Evolutionary conservation across 2,113 vertebrate genomes (phyloP).

Genomic region (Phoxinus phoxinus): DNA sequence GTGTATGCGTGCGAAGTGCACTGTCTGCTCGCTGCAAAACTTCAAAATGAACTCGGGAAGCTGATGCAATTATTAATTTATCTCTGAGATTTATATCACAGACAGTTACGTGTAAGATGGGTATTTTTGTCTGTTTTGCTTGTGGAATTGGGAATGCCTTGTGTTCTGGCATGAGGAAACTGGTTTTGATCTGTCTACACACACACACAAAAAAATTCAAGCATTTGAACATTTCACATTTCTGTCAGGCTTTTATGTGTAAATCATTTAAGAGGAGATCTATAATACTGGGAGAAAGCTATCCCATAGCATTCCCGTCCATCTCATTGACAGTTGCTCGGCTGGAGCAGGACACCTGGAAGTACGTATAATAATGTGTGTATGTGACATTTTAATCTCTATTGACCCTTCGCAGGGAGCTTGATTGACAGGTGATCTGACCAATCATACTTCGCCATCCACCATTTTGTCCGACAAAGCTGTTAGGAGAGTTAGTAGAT

Average conservation of each 20-base stretch:
- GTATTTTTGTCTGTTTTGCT: conserved; percentile 24
- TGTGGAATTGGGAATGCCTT: not conserved
- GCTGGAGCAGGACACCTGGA: not conserved
- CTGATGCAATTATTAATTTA: conserved; percentile 66
- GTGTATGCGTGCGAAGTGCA: conserved; percentile 47
- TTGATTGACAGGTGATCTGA: no score
- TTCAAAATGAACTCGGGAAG: conserved; percentile 66
- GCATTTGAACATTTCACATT: not conserved
- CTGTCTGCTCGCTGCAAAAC: conserved; percentile 59
- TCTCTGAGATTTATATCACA: conserved; percentile 47
- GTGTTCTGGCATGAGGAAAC: not conserved
- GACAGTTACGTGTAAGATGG: conserved; percentile 2
- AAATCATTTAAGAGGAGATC: not conserved
- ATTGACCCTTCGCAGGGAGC: no score
- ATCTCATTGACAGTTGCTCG: not conserved
- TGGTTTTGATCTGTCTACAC: conserved; percentile 12
- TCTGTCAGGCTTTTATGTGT: not conserved
- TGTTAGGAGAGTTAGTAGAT: no score
- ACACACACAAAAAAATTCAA: not conserved
- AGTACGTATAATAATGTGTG: not conserved
- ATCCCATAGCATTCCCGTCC: not conserved
- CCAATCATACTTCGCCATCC: no score
- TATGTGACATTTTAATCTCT: not conserved
- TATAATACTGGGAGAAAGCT: not conserved
- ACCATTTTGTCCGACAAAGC: no score